Percentiles rank a stretch among this genome's conserved stretches.
Conservation (phyloP, 2,113 vertebrate genomes). For the Nothobranchius furzeri region DNA sequence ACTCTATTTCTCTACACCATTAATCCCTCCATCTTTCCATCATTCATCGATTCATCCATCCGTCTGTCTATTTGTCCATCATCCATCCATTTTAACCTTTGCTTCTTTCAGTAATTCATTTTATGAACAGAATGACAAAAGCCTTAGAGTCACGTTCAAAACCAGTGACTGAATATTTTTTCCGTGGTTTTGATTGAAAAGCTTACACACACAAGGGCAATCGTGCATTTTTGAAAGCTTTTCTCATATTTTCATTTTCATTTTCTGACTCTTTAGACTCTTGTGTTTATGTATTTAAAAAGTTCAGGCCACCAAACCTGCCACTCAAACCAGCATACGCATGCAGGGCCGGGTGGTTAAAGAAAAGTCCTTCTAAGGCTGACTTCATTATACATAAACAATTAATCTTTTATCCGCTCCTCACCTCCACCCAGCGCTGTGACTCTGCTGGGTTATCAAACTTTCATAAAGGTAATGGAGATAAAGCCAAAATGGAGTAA, state of each 20-base stretch:
- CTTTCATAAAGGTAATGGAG: conserved; percentile 75
- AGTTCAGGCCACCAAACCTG: neutral
- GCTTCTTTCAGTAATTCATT: neutral
- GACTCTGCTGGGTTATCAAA: conserved; percentile 63
- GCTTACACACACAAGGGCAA: neutral
- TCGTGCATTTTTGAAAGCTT: neutral
- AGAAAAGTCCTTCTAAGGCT: conserved; percentile 22
- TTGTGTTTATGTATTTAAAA: conserved; percentile 2
- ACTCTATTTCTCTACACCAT: too few relatives aligned
- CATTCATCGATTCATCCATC: too few relatives aligned
- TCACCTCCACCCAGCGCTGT: conserved; percentile 58
- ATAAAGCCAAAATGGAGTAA: conserved; percentile 70
- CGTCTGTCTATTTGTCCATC: too few relatives aligned
- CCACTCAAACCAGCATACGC: neutral
- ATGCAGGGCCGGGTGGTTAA: neutral
- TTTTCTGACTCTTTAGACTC: neutral
- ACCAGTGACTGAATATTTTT: neutral
- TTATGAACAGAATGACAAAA: too few relatives aligned
- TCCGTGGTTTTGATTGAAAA: neutral
- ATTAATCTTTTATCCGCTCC: conserved; percentile 74
- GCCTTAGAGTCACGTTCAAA: neutral
- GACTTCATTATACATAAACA: conserved; percentile 54
- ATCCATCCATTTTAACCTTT: neutral
- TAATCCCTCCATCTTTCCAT: too few relatives aligned
- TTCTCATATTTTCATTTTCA: neutral